phyloP scores from a whole-genome alignment of 2,113 vertebrate genomes.

The Pelusios castaneus region DNA sequence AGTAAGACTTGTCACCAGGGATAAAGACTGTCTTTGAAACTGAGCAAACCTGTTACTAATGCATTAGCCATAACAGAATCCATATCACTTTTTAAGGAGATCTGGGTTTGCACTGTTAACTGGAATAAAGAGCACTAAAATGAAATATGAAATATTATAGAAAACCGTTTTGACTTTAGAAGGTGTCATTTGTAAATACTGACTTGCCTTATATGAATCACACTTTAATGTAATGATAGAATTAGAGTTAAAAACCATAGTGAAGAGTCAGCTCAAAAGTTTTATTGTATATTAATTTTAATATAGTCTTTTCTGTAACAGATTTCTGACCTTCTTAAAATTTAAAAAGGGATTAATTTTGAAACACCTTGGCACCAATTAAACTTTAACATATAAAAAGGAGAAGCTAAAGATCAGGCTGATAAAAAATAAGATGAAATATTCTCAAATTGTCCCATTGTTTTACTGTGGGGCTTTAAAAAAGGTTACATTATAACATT shows the following conservation, averaged over 20 bases:
- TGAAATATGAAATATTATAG: no score
- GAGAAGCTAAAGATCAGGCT: background rate
- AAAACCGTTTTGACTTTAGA: background rate
- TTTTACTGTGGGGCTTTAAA: background rate
- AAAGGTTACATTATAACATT: background rate
- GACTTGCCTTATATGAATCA: background rate
- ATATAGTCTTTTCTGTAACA: background rate
- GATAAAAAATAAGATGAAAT: background rate
- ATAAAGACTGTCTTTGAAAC: background rate
- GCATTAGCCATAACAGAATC: background rate
- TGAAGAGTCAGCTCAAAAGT: background rate
- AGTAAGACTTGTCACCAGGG: background rate
- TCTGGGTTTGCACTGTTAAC: background rate
- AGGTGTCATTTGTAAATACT: background rate
- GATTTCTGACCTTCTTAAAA: background rate
- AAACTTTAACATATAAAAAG: background rate
- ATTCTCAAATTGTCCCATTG: background rate
- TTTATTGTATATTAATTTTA: background rate
- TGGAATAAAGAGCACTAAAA: background rate
- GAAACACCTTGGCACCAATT: background rate
- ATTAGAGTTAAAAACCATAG: background rate
- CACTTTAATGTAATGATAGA: rapidly evolving
- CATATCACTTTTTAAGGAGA: background rate
- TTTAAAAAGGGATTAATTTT: background rate
- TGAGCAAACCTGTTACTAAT: background rate